phyloP scores from a whole-genome alignment of 2,113 vertebrate species.

The Oryctolagus cuniculus region mOryCun1.1 NC_091441.1:50895001-50895500 shows the following conservation, averaged over 20 bases:
- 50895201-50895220: neutral
- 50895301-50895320: too few species aligned
- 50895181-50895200: neutral
- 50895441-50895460: neutral
- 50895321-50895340: too few species aligned
- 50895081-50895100: neutral
- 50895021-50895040: conserved; percentile 55
- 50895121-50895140: conserved; percentile 14
- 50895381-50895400: too few species aligned
- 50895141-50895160: conserved; percentile 25
- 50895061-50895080: neutral
- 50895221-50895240: too few species aligned
- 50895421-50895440: too few species aligned
- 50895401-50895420: too few species aligned
- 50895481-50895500: too few species aligned
- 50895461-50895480: neutral
- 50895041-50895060: conserved; percentile 25
- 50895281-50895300: too few species aligned
- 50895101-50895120: neutral
- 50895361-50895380: too few species aligned
- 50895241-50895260: too few species aligned
- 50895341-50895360: too few species aligned
- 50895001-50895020: conserved; percentile 24
- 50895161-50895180: conserved; percentile 24
- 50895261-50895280: too few species aligned